These are phyloP conservation scores for Allobates femoralis DNA, from an alignment of 2,797 vertebrate species.

Conservation along the genomic window DNA sequence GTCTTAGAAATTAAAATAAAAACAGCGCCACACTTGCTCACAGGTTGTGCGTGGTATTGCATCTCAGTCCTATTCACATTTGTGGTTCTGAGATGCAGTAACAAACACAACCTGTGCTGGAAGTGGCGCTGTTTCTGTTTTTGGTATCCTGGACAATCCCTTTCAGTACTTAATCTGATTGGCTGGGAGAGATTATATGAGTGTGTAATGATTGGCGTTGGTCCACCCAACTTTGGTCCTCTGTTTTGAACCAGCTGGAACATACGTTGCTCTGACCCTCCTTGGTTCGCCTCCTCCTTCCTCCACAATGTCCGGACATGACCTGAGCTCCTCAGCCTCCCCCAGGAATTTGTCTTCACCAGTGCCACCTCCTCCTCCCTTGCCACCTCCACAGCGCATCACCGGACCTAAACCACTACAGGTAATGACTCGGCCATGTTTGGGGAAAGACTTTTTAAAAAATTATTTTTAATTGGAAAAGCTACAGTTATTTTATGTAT, in stretches of 20 bases:
- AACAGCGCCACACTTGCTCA: no score
- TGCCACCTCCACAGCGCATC: slow-evolving; percentile 81
- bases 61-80: no score
- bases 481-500: not conserved
- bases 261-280: slow-evolving; percentile 90
- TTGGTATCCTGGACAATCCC: no score
- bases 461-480: not conserved
- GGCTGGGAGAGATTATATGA: no score
- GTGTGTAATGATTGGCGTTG: no score
- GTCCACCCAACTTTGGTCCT: not conserved
- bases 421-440: slow-evolving; percentile 69
- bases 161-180: no score
- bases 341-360: slow-evolving; percentile 66
- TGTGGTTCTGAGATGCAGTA: no score
- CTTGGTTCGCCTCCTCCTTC: slow-evolving; percentile 86
- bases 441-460: not conserved
- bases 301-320: slow-evolving; percentile 64
- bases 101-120: no score
- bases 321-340: slow-evolving; percentile 45
- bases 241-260: slow-evolving; percentile 77
- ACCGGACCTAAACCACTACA: slow-evolving; percentile 89
- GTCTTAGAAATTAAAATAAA: no score
- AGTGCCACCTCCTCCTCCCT: slow-evolving; percentile 77
- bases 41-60: no score
- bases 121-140: no score